Conservation (phyloP, 2,797 vertebrate genomes). For the Syndactyla subalaris region DNA sequence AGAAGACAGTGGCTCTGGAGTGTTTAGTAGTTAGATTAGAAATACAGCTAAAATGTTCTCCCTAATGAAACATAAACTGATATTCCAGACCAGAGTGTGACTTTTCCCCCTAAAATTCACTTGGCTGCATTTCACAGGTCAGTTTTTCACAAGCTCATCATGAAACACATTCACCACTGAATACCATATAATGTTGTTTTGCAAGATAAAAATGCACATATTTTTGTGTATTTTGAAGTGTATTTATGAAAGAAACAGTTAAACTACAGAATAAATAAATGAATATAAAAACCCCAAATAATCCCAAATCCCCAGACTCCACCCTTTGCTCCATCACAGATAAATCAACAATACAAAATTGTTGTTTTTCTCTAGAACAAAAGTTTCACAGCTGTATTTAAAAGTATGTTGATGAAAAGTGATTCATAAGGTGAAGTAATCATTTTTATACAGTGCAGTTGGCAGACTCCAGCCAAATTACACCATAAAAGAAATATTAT, state of each 20-base stretch:
- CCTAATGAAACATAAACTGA: background rate
- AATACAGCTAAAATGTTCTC: background rate
- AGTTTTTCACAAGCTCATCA: background rate
- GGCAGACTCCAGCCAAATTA: conserved; percentile 29
- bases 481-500: conserved; percentile 62
- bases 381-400: conserved; percentile 41
- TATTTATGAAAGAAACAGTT: background rate
- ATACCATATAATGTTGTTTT: background rate
- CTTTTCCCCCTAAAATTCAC: background rate
- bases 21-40: background rate
- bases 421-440: conserved; percentile 67
- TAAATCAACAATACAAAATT: conserved; percentile 22
- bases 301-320: background rate
- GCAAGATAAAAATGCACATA: background rate
- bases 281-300: background rate
- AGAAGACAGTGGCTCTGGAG: background rate
- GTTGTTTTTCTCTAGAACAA: conserved; percentile 42
- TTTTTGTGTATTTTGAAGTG: background rate
- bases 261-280: background rate
- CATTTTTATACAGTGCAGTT: conserved; percentile 38
- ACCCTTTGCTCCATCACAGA: background rate
- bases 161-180: background rate
- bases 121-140: background rate
- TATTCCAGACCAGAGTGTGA: background rate
- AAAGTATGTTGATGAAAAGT: conserved; percentile 56